A percentile compares a stretch with the other conserved stretches of the same genome.
These are phyloP conservation scores for Polymixis flavicincta DNA, from an alignment of 2,888 invertebrate species.

Conservation along the genomic window DNA sequence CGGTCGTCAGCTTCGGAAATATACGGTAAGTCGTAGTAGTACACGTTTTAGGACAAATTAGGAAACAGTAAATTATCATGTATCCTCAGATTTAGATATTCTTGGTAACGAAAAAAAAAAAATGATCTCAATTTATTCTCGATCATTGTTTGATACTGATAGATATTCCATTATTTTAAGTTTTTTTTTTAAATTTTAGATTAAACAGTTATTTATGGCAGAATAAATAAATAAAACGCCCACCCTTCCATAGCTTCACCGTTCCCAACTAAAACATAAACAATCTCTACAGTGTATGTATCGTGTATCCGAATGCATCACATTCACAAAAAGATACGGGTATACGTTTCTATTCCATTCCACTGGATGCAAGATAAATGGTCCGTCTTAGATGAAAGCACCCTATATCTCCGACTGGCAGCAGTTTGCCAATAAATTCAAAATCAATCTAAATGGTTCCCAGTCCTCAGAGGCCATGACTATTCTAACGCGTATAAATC, in stretches of 20 bases:
- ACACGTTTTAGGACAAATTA: background rate
- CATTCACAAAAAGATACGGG: constrained; percentile 61
- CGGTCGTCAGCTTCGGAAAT: background rate
- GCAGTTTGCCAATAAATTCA: constrained; percentile 85
- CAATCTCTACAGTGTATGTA: constrained; percentile 39
- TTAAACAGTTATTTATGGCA: background rate
- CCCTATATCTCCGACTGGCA: constrained; percentile 71
- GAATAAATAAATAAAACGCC: background rate
- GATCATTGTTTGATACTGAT: too few species aligned
- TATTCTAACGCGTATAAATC: constrained; percentile 66
- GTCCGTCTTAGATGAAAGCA: constrained; percentile 82
- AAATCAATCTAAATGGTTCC: constrained; percentile 82
- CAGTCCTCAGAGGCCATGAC: constrained; percentile 63
- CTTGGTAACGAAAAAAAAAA: background rate
- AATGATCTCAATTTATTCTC: too few species aligned
- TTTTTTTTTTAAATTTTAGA: too few species aligned
- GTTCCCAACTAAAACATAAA: constrained; percentile 23
- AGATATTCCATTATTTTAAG: too few species aligned
- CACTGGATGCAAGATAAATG: constrained; percentile 80
- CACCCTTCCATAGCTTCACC: background rate
- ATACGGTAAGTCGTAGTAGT: constrained; percentile 9
- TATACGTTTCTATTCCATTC: constrained; percentile 61
- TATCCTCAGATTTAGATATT: too few species aligned
- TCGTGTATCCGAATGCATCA: constrained; percentile 56
- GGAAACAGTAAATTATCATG: background rate